Evolutionary conservation across 2,888 invertebrate species (phyloP), one percentile per base, ranked within the genome.

Genomic region (Bugulina stolonifera): DNA sequence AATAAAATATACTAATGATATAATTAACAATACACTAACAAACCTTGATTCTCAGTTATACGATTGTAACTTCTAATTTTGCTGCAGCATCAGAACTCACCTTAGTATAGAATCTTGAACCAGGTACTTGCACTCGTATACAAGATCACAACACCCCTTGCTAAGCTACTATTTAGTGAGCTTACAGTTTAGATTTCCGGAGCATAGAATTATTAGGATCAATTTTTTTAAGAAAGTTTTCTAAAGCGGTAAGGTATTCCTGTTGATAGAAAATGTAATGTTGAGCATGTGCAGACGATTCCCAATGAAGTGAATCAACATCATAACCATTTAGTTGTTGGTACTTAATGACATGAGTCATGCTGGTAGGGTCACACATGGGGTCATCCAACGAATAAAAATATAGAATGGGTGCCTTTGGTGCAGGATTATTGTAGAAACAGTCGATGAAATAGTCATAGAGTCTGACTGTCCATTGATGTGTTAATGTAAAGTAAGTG

Each of bases 251-350:
- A 14, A 18, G 10, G 32, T 64, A 64, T 14, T 64, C 64, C 32
- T 64, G 27, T 32, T 27, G 64, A 32, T 64, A 32, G n/a, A 14
- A 32, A 14, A n/a, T 10, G 3, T 25, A 25, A 32, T 64, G 64
- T 32, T 64, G 64, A 27, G 64, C 34, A 64, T 64, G 64, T 3
- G 64, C 64, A 64, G 64, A 64, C 32, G 32, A 22, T 27, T 64
- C 5, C 64, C 64, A 64, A 32, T 27, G 2, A 5, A 10, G 2
- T 5, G 3, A 18, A 27, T 14, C 22, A 5, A 64, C 64, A 18
- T 27, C 34, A 34, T 64, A 64, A 5, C 64, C 64, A 32, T 64
- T 64, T 3, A 25, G 14, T 32, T 64, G 3, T n/a, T 64, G 64
- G 14, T 64, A 14, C 5, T 27, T 27, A 10, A 64, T 64, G 5